phyloP scores from a whole-genome alignment of 2,888 invertebrate species.

The Dynastes maya region DNA sequence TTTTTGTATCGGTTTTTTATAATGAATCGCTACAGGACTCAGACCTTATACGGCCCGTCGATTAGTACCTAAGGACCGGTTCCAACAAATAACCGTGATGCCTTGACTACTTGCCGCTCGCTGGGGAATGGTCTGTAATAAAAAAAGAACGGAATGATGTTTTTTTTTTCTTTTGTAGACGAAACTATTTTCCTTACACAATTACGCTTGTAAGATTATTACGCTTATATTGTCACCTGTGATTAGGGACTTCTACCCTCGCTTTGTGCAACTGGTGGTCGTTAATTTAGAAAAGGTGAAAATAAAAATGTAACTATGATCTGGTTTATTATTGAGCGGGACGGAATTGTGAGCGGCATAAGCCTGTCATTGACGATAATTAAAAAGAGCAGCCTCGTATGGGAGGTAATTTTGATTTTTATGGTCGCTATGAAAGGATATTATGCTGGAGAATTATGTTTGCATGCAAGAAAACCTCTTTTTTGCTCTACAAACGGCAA shows the following conservation, averaged over 20 bases:
- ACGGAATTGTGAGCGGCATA: neutral
- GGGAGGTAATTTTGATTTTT: no score
- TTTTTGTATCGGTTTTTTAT: slow-evolving; percentile 51
- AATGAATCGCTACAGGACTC: slow-evolving; percentile 48
- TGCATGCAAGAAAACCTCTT: no score
- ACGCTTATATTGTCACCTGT: slow-evolving; percentile 32
- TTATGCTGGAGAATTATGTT: neutral
- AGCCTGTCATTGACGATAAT: no score
- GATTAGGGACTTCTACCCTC: slow-evolving; percentile 4
- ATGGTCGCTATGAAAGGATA: no score
- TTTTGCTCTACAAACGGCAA: no score
- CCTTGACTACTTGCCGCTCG: slow-evolving; percentile 46
- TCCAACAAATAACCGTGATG: slow-evolving; percentile 47
- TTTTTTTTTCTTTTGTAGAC: slow-evolving; percentile 29
- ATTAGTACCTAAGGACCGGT: slow-evolving; percentile 51
- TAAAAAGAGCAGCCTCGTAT: no score
- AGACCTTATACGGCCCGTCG: slow-evolving; percentile 47
- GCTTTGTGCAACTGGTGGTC: neutral
- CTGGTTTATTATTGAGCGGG: slow-evolving; percentile 4
- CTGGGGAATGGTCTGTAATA: neutral
- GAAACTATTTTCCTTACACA: slow-evolving; percentile 48
- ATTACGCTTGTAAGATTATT: slow-evolving; percentile 43
- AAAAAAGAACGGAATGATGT: slow-evolving; percentile 22
- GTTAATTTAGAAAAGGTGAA: slow-evolving; percentile 14
- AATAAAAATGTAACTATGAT: neutral